Base-by-base conservation (phyloP, 2,797 vertebrate genomes). In the Hyperoplus lanceolatus region DNA sequence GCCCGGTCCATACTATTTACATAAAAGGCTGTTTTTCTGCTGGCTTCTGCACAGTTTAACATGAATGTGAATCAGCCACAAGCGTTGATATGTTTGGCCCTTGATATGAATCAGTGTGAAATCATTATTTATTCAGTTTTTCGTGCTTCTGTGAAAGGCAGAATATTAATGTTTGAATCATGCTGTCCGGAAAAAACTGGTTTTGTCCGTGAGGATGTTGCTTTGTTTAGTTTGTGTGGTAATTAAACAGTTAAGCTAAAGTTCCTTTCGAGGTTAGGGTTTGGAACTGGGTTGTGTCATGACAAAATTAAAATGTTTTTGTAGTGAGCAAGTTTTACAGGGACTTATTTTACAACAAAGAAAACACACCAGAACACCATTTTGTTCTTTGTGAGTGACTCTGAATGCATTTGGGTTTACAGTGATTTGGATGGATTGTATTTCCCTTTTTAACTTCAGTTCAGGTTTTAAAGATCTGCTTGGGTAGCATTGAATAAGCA, bases 61-160 rank as follows among this genome's bases (percentile, higher is more conserved):
- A 70, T 83, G 82, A 88, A 86, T 87, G 64, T 65, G 72, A 89
- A 87, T 89, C 43, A 86, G 79, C 85, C 50, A 54, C 62, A 18
- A 59, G 79, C 87, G 90, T 91, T 90, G 80, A 90, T 90, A 85
- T 89, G 68, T 67, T 74, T 57, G 51, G 15, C 46, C 75, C 73
- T 74, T 80, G 67, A 89, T 88, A 80, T 85, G 72, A 79, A 84
- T 81, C 83, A 86, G 18, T 57, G 55, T 73, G 49, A 79, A 66
- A 56, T 42, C 67, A 70, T 81, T 36, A 79, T 82, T 82, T 53
- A 85, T 80, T 77, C 10, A 0, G 6, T 21, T 79, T 82, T 78
- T 59, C 46, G 39, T 18, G 41, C n/a, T 50, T 62, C 58, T 79
- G 51, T 75, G 49, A 67, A 51, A 13, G 50, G 21, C 46, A 48